Evolutionary conservation across 2,888 invertebrate species (phyloP).

Genomic region (Antheraea yamamai): DNA sequence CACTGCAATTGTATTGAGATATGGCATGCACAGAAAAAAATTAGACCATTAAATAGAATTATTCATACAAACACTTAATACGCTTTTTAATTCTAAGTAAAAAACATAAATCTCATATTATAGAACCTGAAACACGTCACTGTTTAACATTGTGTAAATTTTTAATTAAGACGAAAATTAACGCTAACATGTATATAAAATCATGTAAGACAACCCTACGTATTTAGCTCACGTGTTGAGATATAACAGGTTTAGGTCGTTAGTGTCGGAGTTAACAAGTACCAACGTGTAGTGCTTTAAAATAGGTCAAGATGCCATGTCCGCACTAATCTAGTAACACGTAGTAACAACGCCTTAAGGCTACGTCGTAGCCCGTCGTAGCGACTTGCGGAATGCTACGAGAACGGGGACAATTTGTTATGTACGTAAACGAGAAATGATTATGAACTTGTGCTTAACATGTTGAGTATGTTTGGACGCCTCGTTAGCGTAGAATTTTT

Average conservation of each 20-base stretch:
- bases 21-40: too few relatives aligned
- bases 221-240: slow-evolving; percentile 46
- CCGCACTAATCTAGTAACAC: slow-evolving; percentile 60
- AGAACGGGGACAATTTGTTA: slow-evolving; percentile 36
- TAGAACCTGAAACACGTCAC: neutral
- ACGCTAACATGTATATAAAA: slow-evolving; percentile 23
- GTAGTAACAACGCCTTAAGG: slow-evolving; percentile 60
- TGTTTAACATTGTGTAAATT: neutral
- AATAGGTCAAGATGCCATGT: slow-evolving; percentile 67
- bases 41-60: neutral
- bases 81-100: neutral
- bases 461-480: slow-evolving; percentile 16
- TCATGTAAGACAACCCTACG: slow-evolving; percentile 42
- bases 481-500: slow-evolving; percentile 5
- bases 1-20: too few relatives aligned
- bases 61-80: neutral
- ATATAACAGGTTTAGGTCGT: slow-evolving; percentile 53
- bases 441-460: slow-evolving; percentile 20
- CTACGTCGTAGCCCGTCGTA: slow-evolving; percentile 43
- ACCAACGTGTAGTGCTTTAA: slow-evolving; percentile 54
- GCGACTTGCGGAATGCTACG: slow-evolving; percentile 40
- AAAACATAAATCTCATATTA: neutral
- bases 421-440: slow-evolving; percentile 22
- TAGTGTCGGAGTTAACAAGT: slow-evolving; percentile 59
- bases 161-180: slow-evolving; percentile 16